Percentiles rank a stretch among this genome's conserved stretches.
Conservation (phyloP, 1,140 invertebrate species). For the Babylonia areolata region DNA sequence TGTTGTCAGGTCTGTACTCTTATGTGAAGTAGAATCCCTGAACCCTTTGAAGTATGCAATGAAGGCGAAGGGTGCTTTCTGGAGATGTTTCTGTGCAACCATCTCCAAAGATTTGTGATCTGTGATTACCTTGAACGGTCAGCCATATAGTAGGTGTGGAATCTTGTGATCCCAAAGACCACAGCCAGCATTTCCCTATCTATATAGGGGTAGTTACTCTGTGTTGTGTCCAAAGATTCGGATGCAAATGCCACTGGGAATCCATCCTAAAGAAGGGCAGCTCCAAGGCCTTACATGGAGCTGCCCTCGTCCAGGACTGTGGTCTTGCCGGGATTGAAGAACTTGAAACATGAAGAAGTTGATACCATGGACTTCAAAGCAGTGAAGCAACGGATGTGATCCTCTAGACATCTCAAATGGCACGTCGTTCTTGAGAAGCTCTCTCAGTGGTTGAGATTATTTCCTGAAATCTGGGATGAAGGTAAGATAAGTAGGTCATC, state of each 20-base stretch:
- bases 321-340: constrained; percentile 39
- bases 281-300: constrained; percentile 71
- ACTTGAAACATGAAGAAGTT: constrained; percentile 24
- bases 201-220: constrained; percentile 75
- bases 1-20: constrained; percentile 65
- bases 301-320: constrained; percentile 35
- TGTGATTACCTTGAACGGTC: constrained; percentile 40
- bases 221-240: constrained; percentile 68
- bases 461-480: constrained; percentile 44
- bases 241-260: constrained; percentile 75
- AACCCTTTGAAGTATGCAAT: constrained; percentile 75
- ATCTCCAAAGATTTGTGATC: constrained; percentile 71
- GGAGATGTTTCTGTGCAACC: constrained; percentile 74
- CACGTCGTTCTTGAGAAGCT: constrained; percentile 42
- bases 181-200: constrained; percentile 77
- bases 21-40: constrained; percentile 76
- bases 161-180: constrained; percentile 74
- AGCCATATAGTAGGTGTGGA: constrained; percentile 74
- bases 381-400: constrained; percentile 30
- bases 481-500: constrained; percentile 39
- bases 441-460: constrained; percentile 13
- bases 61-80: constrained; percentile 72
- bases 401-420: constrained; percentile 34
- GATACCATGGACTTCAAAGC: constrained; percentile 23
- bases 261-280: constrained; percentile 74